Conservation (phyloP, 2,888 invertebrate genomes). For the Apamea sordens region DNA sequence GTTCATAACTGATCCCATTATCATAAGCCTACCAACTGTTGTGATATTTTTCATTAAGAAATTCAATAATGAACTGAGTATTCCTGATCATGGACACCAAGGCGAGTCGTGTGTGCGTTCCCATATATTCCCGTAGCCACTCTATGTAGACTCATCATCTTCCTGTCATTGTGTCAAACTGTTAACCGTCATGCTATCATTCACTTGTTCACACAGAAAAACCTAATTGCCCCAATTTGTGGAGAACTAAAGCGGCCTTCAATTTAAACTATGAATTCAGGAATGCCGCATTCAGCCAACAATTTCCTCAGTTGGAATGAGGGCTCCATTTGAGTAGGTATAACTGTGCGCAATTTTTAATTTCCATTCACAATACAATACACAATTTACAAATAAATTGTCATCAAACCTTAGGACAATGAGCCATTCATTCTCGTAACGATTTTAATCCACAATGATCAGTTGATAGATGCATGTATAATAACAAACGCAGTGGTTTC, state of each 20-base stretch:
- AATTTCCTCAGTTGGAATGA: too few species aligned
- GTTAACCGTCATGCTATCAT: neutral
- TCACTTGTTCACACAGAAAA: neutral
- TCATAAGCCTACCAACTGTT: neutral
- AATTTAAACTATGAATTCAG: neutral
- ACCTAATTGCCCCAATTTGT: neutral
- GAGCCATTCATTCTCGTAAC: constrained; percentile 14
- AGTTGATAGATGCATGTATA: neutral
- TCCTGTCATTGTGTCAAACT: neutral
- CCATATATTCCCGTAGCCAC: neutral
- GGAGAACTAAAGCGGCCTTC: neutral
- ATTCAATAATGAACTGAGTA: neutral
- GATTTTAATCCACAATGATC: constrained; percentile 9
- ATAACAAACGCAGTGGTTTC: neutral
- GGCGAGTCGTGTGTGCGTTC: neutral
- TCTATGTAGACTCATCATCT: neutral
- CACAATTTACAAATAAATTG: constrained; percentile 12
- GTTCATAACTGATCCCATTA: neutral
- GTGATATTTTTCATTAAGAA: neutral
- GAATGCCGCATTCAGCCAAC: neutral
- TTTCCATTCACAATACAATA: neutral
- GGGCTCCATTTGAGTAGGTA: neutral
- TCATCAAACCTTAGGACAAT: constrained; percentile 28
- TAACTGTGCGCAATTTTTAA: neutral
- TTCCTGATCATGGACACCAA: neutral